Evolutionary conservation across 2,797 vertebrate genomes (phyloP), one percentile per base, ranked within the genome.

Genomic region (Tachyglossus aculeatus): DNA sequence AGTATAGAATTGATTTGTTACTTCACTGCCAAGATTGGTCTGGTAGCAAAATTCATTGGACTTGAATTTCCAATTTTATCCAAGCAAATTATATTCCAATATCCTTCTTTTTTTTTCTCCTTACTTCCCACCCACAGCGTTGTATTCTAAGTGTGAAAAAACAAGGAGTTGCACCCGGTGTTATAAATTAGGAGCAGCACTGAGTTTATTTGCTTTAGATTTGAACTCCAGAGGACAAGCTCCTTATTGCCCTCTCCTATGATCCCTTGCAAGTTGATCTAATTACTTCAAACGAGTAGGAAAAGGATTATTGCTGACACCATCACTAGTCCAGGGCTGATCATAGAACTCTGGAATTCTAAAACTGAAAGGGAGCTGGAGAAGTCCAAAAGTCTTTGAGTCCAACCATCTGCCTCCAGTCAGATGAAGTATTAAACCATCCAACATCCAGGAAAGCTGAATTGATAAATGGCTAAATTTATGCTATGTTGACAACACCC

Each of bases 31-130:
- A 60, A 59, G 44, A 2, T 62, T 38, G 64, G 50, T 53, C 64
- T 27, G 44, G 9, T 13, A 62, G 54, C 14, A 36, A 16, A 48
- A 21, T 45, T 24, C 47, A 55, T 40, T 48, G 24, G 16, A 25
- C 13, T 25, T 21, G 9, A 24, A 68, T 71, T 80, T 45, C 62
- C 59, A 67, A 52, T 48, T 73, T 5, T 69, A 27, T 57, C n/a
- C 43, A 71, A 32, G 1, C 22, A 68, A 12, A 37, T 38, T 38
- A 3, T 3, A 41, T 25, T 19, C 15, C 40, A 60, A 52, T 68
- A 33, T 59, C 19, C 9, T 16, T 34, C 69, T 37, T 39, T 15
- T 34, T 69, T 37, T 39, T 15, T 19, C 21, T 22, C 21, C 47
- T 34, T 37, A 4, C 10, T 52, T 4, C 0, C n/a, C n/a, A n/a